Evolutionary conservation across 2,113 vertebrate species (phyloP).

Genomic region (Octodon degus): DNA sequence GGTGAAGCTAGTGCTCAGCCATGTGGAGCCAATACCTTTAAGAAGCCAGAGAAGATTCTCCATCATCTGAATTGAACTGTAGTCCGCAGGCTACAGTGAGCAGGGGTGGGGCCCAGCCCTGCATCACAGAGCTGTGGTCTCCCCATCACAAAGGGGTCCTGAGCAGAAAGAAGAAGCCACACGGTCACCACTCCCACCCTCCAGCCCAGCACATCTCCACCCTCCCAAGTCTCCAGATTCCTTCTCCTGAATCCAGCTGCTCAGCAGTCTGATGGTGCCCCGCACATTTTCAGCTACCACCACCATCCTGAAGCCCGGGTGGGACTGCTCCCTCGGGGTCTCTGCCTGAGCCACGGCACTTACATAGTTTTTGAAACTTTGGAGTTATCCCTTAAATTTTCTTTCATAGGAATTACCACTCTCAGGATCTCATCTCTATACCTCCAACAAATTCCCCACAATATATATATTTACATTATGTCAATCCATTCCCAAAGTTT

Average conservation of each 20-base stretch:
- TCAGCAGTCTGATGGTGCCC: not conserved
- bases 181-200: not conserved
- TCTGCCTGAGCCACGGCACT: not conserved
- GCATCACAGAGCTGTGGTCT: conserved; percentile 20
- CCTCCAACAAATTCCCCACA: not conserved
- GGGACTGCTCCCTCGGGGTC: not conserved
- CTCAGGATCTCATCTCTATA: too few species aligned
- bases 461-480: not conserved
- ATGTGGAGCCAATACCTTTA: not conserved
- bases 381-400: not conserved
- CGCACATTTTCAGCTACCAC: not conserved
- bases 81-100: not conserved
- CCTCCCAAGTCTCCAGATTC: not conserved
- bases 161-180: not conserved
- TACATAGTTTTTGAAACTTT: not conserved
- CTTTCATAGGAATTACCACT: not conserved
- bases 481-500: not conserved
- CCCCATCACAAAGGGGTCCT: conserved; percentile 51
- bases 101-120: not conserved
- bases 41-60: not conserved
- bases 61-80: not conserved
- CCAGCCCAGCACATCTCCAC: not conserved
- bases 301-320: not conserved
- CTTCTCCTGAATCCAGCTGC: not conserved
- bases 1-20: not conserved